A percentile compares a stretch with the other conserved stretches of the same genome.
These are phyloP conservation scores for Globodera ellingtonae DNA, from an alignment of 1,140 invertebrate genomes.

Conservation along the genomic window DNA sequence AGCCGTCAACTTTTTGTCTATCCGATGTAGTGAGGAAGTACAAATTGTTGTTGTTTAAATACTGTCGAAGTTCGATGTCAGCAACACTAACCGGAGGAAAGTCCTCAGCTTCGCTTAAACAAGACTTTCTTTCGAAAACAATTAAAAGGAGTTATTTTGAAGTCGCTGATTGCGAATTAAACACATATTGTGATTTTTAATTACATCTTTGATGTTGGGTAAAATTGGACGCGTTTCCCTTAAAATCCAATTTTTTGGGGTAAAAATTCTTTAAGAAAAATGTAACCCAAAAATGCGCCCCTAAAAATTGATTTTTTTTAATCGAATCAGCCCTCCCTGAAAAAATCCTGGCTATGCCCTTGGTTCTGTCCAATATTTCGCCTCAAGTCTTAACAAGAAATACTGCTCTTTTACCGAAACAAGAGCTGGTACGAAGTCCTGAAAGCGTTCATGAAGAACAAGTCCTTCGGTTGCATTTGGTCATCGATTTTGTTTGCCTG, in stretches of 20 bases:
- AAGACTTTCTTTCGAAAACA: neutral
- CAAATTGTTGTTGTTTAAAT: constrained; percentile 11
- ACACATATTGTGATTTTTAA: too few relatives aligned
- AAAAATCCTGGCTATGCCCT: too few relatives aligned
- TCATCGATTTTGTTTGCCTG: constrained; percentile 22
- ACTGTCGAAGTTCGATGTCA: neutral
- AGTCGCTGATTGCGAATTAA: too few relatives aligned
- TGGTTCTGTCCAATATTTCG: too few relatives aligned
- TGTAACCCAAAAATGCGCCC: too few relatives aligned
- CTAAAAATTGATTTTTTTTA: too few relatives aligned
- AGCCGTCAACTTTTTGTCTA: neutral
- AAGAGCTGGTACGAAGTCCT: constrained; percentile 29
- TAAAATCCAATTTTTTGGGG: too few relatives aligned
- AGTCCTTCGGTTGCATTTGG: constrained; percentile 16
- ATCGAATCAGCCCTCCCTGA: too few relatives aligned
- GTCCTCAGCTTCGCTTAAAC: neutral
- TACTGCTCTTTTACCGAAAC: constrained; percentile 22
- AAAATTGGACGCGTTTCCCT: neutral
- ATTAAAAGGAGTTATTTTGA: too few relatives aligned
- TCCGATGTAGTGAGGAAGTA: constrained; percentile 2
- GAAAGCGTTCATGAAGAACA: constrained; percentile 38
- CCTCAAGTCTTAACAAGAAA: neutral
- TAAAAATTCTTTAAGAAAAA: too few relatives aligned
- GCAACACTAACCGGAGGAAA: neutral
- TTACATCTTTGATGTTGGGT: too few relatives aligned